Conservation (phyloP, 2,888 invertebrate species). For the Steinernema carpocapsae region DNA sequence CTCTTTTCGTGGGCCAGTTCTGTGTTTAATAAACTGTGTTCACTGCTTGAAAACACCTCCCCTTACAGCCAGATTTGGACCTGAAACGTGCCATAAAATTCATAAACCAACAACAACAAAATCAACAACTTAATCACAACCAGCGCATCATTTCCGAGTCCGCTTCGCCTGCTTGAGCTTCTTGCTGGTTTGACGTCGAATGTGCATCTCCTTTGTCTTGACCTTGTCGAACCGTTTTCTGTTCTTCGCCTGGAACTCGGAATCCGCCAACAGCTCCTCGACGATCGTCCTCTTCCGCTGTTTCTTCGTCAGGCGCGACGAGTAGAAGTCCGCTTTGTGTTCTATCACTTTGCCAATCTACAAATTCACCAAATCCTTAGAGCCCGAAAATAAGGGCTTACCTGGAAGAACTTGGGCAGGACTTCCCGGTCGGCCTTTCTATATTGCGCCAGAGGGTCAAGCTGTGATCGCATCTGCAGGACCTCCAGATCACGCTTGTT, state of each 20-base stretch:
- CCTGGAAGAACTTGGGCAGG: slow-evolving; percentile 91
- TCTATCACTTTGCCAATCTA: slow-evolving; percentile 77
- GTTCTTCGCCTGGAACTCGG: slow-evolving; percentile 75
- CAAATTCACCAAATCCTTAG: slow-evolving; percentile 8
- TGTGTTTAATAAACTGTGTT: neutral
- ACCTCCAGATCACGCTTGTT: slow-evolving; percentile 84
- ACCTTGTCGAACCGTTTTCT: slow-evolving; percentile 48
- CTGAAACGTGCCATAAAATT: neutral
- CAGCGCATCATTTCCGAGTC: neutral
- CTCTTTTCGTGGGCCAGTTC: too few species aligned
- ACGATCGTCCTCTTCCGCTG: slow-evolving; percentile 87
- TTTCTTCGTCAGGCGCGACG: slow-evolving; percentile 81
- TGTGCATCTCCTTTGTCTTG: slow-evolving; percentile 40
- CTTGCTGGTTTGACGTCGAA: neutral
- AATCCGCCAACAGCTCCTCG: slow-evolving; percentile 88
- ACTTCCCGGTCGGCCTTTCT: slow-evolving; percentile 83
- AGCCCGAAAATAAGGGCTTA: slow-evolving; percentile 65
- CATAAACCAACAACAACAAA: neutral
- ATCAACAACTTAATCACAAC: neutral
- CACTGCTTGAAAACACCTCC: too few species aligned
- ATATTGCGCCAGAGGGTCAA: slow-evolving; percentile 89
- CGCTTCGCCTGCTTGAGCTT: neutral
- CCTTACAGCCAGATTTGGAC: too few species aligned
- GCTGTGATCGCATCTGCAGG: slow-evolving; percentile 85
- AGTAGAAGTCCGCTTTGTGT: slow-evolving; percentile 85